A percentile compares a stretch with the other conserved stretches of the same genome.
These are phyloP conservation scores for Cyrtorhinus lividipennis DNA, from an alignment of 1,140 invertebrate species.

Conservation along the genomic window DNA sequence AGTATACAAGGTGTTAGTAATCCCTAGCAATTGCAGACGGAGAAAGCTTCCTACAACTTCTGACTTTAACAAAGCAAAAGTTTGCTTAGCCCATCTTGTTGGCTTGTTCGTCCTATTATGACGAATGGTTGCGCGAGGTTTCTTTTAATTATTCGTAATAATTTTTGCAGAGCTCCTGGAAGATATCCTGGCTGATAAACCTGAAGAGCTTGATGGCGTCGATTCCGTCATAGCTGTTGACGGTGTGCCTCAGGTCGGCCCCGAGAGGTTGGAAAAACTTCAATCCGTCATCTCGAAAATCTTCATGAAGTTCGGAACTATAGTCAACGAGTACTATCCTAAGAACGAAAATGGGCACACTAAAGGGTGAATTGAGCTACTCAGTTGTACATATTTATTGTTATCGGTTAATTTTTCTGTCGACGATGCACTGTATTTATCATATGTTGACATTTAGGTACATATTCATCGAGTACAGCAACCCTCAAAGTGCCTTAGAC, in stretches of 20 bases:
- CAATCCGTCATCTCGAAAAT: conserved; percentile 85
- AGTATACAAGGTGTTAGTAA: no score
- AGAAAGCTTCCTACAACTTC: no score
- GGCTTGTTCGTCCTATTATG: no score
- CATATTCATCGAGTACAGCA: conserved; percentile 86
- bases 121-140: no score
- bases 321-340: conserved; percentile 84
- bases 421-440: no score
- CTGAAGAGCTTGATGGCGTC: conserved; percentile 86
- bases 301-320: conserved; percentile 81
- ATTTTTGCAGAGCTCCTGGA: conserved; percentile 64
- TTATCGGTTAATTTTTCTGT: no score
- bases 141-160: no score
- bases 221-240: conserved; percentile 94
- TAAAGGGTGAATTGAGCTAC: conserved; percentile 67
- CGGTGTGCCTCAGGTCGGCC: conserved; percentile 84
- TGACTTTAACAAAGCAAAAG: no score
- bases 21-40: no score
- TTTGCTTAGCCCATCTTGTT: no score
- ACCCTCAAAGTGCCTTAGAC: conserved; percentile 62
- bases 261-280: conserved; percentile 83
- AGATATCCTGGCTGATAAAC: conserved; percentile 73
- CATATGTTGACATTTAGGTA: no score
- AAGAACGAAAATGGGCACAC: conserved; percentile 66
- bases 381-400: no score